These are phyloP conservation scores for Sitta europaea DNA, from an alignment of 2,113 vertebrate genomes.

Conservation along the genomic window DNA sequence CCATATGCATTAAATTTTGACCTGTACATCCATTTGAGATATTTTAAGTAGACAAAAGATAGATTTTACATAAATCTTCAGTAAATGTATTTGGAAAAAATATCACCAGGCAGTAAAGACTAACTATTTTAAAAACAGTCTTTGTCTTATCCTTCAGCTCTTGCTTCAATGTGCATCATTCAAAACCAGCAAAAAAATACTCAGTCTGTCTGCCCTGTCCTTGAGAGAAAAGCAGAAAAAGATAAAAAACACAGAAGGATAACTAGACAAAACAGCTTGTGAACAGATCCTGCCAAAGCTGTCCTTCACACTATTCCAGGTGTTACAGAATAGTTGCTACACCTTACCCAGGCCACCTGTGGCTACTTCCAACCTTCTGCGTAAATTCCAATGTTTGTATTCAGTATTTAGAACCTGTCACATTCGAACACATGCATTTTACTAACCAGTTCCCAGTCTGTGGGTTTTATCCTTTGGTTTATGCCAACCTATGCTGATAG, in stretches of 20 bases:
- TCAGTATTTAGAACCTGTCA: background rate
- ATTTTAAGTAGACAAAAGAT: conserved; percentile 60
- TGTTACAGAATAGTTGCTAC: background rate
- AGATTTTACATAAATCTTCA: conserved; percentile 66
- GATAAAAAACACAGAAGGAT: background rate
- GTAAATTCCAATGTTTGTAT: background rate
- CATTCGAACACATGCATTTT: background rate
- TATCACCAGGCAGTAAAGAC: conserved; percentile 16
- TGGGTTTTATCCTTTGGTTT: background rate
- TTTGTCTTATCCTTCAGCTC: conserved; percentile 4
- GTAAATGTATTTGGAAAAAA: conserved; percentile 39
- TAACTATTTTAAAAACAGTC: conserved; percentile 20
- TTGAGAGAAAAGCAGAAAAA: background rate
- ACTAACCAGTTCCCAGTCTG: background rate
- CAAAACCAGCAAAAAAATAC: background rate
- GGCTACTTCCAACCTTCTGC: background rate
- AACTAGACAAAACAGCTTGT: background rate
- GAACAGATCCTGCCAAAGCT: background rate
- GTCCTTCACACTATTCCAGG: background rate
- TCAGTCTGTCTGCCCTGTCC: background rate
- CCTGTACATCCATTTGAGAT: conserved; percentile 51
- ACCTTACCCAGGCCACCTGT: background rate
- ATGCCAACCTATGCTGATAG: background rate
- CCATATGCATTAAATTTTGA: conserved; percentile 60
- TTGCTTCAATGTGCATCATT: background rate